Base-by-base conservation (phyloP, 2,888 invertebrate species). In the Brachypalpus laphriformis region DNA sequence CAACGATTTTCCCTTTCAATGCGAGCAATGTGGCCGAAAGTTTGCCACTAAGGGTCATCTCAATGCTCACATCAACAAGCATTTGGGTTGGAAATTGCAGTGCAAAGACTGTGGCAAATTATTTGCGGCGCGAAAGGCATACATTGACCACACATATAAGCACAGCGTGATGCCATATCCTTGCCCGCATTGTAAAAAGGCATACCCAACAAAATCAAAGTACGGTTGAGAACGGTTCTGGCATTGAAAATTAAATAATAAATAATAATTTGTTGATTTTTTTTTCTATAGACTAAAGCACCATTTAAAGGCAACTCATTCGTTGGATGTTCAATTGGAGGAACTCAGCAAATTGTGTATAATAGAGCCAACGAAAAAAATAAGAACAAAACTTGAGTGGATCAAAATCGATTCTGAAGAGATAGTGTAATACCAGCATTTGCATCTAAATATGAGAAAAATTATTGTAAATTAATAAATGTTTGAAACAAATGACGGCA, bases 271-370 rank as follows among this genome's bases (percentile, higher is more conserved):
- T 25, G 25, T 25, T 25, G 2, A 4, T 4, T 47, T 56, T 28
- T 56, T 45, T 34, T 40, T 28, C 25, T n/a, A 16, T 45, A 80
- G 78, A 34, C 49, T 80, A 3, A 56, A 22, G 16, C 22, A 25
- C 11, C 78, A 80, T 34, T 57, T 80, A 1, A 80, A 59, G 42
- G 49, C 71, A 42, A 59, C 57, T 20, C 78, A 80, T 65, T 72
- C 65, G 2, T 8, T 80, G 37, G 65, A 80, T 61, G 40, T 72
- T 8, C 31, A 65, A 20, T 28, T 72, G 57, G 65, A 49, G 5
- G 78, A 80, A 40, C 28, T 80, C 0, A 49, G 45, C 22, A 80
- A 65, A 57, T 18, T 65, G 2, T 71, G 57, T 42, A 18, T 56
- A 22, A 11, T 49, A 28, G 14, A 63, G 7, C 78, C 71, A n/a